Base-by-base conservation (phyloP, 2,888 invertebrate genomes). In the Formica aserva region DNA sequence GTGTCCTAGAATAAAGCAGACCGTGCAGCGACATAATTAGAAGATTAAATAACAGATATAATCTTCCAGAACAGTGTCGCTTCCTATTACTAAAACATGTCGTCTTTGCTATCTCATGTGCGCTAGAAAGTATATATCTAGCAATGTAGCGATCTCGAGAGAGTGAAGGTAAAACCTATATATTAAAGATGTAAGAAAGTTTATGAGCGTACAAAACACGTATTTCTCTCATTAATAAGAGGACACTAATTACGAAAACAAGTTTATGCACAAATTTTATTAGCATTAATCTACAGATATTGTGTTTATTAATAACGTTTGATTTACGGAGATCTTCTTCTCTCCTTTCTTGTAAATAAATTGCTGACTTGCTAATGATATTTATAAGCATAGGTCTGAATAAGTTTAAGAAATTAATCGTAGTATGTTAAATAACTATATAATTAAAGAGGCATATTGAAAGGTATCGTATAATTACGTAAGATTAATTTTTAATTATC, bases 171-270 rank as follows among this genome's bases (percentile, higher is more conserved):
- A 67, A 67, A 77, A 77, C 29, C 57, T 67, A 57, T 22, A 67
- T 57, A 69, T 77, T 57, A 67, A 69, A 67, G 69, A 67, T 69
- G 67, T 69, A 77, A 57, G 77, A 77, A 67, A 77, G 69, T 77
- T 77, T 77, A 77, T 29, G 69, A 67, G 29, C 77, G 3, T n/a
- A 55, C 15, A 13, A 52, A 57, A 41, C 29, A 52, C 52, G 38
- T n/a, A 55, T 38, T 76, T 65, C 75, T 65, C 38, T 32, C 41
- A n/a, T 77, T 67, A 77, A 57, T 77, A 67, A 67, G 52, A 55
- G 3, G 67, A 67, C 57, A 22, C n/a, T 67, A 77, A 77, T 77
- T 57, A 18, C 29, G 57, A 69, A 67, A 15, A 22, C 22, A 29
- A 57, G 26, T 67, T 77, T 32, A 41, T 32, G n/a, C 41, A n/a